These are phyloP conservation scores for Sinopyrophorus schimmeli DNA, from an alignment of 2,888 invertebrate genomes.

Conservation along the genomic window DNA sequence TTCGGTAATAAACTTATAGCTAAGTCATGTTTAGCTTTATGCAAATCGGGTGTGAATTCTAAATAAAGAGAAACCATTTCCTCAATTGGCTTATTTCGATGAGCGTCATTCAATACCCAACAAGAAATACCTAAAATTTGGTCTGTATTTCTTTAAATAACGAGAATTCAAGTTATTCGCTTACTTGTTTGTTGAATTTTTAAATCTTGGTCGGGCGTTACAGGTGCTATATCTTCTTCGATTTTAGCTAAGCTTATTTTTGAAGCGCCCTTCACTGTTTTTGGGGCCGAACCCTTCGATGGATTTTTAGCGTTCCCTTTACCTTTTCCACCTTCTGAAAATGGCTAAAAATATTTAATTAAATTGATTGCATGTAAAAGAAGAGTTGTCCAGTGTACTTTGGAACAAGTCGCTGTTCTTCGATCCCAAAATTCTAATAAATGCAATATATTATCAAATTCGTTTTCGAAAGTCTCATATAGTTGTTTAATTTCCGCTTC, in stretches of 20 bases:
- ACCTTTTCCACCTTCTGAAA: constrained; percentile 2
- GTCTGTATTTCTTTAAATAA: background rate
- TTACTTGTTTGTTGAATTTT: constrained; percentile 5
- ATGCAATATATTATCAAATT: constrained; percentile 38
- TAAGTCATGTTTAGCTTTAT: constrained; percentile 12
- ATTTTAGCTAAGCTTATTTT: background rate
- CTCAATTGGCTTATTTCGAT: constrained; percentile 19
- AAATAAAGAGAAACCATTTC: constrained; percentile 25
- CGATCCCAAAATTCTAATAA: constrained; percentile 46
- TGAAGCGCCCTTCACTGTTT: background rate
- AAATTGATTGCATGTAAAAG: no score
- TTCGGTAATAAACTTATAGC: constrained; percentile 17
- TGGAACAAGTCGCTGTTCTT: constrained; percentile 21
- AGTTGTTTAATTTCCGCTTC: constrained; percentile 17
- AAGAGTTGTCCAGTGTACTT: constrained; percentile 2
- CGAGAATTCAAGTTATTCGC: background rate
- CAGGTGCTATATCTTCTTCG: background rate
- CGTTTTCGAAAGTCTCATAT: constrained; percentile 38
- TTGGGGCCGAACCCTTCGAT: constrained; percentile 5
- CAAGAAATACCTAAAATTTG: constrained; percentile 30
- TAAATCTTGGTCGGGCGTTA: background rate
- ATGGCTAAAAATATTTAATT: constrained; percentile 1
- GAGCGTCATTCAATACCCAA: constrained; percentile 32
- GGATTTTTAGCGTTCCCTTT: constrained; percentile 10
- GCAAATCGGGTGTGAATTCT: constrained; percentile 21